phyloP scores from a whole-genome alignment of 2,113 vertebrate genomes.

The Lophius piscatorius region DNA sequence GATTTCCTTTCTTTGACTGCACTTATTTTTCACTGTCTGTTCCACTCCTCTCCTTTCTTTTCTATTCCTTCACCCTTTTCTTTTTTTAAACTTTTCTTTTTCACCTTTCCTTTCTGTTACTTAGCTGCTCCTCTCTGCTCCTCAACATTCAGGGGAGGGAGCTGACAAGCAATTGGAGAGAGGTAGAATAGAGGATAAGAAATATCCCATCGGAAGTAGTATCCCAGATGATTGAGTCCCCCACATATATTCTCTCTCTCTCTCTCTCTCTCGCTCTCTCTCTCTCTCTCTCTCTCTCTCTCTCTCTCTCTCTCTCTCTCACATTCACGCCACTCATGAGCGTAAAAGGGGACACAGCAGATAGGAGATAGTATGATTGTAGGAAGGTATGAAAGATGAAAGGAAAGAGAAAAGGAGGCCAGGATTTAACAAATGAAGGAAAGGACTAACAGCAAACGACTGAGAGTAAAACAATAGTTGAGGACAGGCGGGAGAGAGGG shows the following conservation, averaged over 20 bases:
- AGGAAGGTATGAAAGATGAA: constrained; percentile 2
- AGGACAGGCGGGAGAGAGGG: neutral
- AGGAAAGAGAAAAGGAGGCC: constrained; percentile 13
- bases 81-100: neutral
- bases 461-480: constrained; percentile 19
- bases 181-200: constrained; percentile 3
- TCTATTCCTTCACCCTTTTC: neutral
- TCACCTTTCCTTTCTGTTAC: neutral
- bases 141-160: neutral
- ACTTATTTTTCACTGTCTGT: too few relatives aligned
- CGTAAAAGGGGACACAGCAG: constrained; percentile 37
- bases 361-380: constrained; percentile 32
- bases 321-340: constrained; percentile 13
- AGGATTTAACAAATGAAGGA: neutral
- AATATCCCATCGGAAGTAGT: constrained; percentile 37
- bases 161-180: neutral
- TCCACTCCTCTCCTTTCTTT: neutral
- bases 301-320: neutral
- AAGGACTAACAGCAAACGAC: neutral
- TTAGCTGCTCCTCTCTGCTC: neutral
- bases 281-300: neutral
- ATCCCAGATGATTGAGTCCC: constrained; percentile 41
- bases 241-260: neutral
- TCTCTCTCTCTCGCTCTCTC: too few relatives aligned
- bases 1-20: too few relatives aligned